Evolutionary conservation across 2,113 vertebrate genomes (phyloP), one percentile per base, ranked within the genome.

Genomic region (Xiphophorus hellerii): DNA sequence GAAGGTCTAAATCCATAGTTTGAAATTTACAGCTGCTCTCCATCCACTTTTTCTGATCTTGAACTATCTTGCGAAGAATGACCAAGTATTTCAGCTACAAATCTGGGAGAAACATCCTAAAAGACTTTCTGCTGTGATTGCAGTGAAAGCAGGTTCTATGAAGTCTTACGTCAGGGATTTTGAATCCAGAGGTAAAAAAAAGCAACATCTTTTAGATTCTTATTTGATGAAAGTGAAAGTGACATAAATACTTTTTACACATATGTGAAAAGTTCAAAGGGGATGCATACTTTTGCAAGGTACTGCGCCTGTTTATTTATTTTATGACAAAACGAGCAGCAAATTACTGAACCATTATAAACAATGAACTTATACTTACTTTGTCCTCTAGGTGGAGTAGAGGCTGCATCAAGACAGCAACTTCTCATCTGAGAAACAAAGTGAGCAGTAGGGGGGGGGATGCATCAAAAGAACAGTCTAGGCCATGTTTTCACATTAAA

Each of bases 351-450:
- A 44, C 17, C 3, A 10, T 13, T 22, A 39, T 13, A 8, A 58
- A 73, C 3, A 3, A 54, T 30, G 27, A 54, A 11, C 11, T 29
- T 69, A 31, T 81, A 77, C 64, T 37, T 3, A 11, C 10, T 66
- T 73, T 85, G 80, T 65, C 88, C 90, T 74, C 75, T 86, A 83
- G 91, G 42, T 83, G 87, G 89, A 6, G 73, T 37, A 39, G 4
- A 73, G 81, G 82, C 67, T 71, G 35, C 69, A 81, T 35, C 51
- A 30, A 76, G 31, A 0, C 3, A 33, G 3, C 20, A 20, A 31
- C 25, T 13, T 60, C 63, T 69, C 58, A 27, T 42, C 60, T 42
- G 33, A 64, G 42, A 63, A 63, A 73, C 30, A 14, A 17, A 73
- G 14, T 0, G 12, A 76, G 4, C 0, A 33, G 37, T 30, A 2